Percentiles rank a stretch among this genome's conserved stretches.
Conservation (phyloP, 2,888 invertebrate species). For the Melanotus villosus region DNA sequence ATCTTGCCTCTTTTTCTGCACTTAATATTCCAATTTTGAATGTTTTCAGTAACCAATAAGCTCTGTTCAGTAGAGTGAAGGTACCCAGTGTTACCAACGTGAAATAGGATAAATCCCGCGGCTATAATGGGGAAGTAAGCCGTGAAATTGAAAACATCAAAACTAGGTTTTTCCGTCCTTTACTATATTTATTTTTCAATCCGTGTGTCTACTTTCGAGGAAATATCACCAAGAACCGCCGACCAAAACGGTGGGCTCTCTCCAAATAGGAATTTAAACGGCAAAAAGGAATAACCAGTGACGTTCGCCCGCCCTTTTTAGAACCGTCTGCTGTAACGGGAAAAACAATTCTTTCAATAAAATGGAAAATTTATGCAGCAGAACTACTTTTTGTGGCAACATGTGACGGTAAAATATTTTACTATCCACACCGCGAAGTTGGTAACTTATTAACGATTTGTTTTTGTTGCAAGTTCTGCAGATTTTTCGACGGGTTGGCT, state of each 20-base stretch:
- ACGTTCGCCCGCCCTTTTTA: slow-evolving; percentile 7
- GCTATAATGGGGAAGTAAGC: slow-evolving; percentile 52
- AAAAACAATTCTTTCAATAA: slow-evolving; percentile 39
- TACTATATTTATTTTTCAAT: slow-evolving; percentile 46
- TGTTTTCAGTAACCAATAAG: slow-evolving; percentile 14
- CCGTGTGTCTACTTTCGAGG: slow-evolving; percentile 29
- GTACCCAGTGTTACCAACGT: slow-evolving; percentile 11
- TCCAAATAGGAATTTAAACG: slow-evolving; percentile 27
- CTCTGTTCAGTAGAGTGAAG: not conserved
- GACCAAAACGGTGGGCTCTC: slow-evolving; percentile 20
- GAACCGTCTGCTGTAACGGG: slow-evolving; percentile 14
- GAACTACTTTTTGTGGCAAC: slow-evolving; percentile 38
- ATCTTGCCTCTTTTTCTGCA: not conserved
- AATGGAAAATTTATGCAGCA: slow-evolving; percentile 41
- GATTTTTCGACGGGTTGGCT: slow-evolving; percentile 19
- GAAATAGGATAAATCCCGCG: slow-evolving; percentile 39
- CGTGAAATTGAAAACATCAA: slow-evolving; percentile 57
- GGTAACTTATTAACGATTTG: slow-evolving; percentile 35
- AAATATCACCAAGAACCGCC: slow-evolving; percentile 23
- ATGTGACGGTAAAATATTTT: slow-evolving; percentile 42
- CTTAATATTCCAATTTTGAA: slow-evolving; percentile 16
- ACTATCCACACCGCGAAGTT: slow-evolving; percentile 35
- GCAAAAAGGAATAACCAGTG: slow-evolving; percentile 2
- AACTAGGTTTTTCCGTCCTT: slow-evolving; percentile 54
- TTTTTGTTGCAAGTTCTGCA: slow-evolving; percentile 17